Evolutionary conservation across 2,113 vertebrate species (phyloP), one percentile per base, ranked within the genome.

Genomic region (Lophotis ruficrista): DNA sequence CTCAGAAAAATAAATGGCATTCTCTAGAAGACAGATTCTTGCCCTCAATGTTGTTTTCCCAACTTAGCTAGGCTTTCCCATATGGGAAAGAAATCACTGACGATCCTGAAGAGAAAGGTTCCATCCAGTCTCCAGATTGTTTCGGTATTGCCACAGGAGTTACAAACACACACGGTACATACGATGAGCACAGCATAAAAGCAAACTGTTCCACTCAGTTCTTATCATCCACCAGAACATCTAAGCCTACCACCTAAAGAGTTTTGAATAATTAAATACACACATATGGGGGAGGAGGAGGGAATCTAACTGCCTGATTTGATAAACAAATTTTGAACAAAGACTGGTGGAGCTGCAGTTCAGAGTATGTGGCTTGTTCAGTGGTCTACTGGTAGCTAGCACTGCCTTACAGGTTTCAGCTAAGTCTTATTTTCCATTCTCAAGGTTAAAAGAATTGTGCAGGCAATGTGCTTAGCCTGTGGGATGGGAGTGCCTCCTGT

Each of bases 401-500:
- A 65, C 27, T 56, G 70, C 70, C 56, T 77, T 90, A 54, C 75
- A 93, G 56, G 72, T 93, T 95, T 87, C 66, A 96, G 82, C 91
- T 71, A 89, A 87, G 83, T 97, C 93, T 93, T 89, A 91, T 94
- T 91, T 90, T 96, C 85, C 41, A 54, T 86, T 94, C 73, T 83
- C 83, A 93, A 96, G 76, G 54, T 91, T 65, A 90, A 91, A 62
- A 95, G 71, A 86, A 93, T 41, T 89, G 66, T 80, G 72, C 54
- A 92, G 83, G 62, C 92, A 94, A 41, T 85, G 95, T 69, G 70
- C 89, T 94, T 97, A 93, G 94, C 97, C 97, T 86, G 76, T 96
- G 96, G 97, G 97, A 94, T 95, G 96, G 97, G 97, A 97, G 96
- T 97, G 97, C 94, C 96, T 97, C 95, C 96, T 97, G 92, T 97